Percentiles rank a stretch among this genome's conserved stretches.
phyloP scores from a whole-genome alignment of 2,113 vertebrate genomes.

The Miniopterus natalensis region DNA sequence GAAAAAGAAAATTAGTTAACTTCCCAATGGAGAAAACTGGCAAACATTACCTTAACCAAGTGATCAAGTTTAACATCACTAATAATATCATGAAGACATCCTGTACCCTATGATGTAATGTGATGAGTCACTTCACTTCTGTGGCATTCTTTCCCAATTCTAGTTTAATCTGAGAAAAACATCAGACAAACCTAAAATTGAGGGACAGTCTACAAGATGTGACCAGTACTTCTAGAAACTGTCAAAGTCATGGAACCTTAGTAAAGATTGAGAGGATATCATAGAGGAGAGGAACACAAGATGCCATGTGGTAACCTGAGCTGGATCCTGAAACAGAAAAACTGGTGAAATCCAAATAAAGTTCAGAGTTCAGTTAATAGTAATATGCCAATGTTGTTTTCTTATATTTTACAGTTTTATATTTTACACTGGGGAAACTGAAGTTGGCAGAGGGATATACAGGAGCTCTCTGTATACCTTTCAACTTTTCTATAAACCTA shows the following conservation, averaged over 20 bases:
- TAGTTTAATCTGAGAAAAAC: not conserved
- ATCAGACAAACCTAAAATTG: not conserved
- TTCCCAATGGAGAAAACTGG: not conserved
- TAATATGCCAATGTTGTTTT: not conserved
- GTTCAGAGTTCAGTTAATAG: not conserved
- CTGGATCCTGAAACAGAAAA: not conserved
- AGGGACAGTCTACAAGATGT: not conserved
- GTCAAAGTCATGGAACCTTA: not conserved
- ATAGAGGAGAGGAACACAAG: not conserved
- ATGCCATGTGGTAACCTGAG: not conserved
- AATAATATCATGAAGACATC: not conserved
- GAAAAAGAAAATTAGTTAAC: not conserved
- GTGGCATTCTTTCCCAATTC: not conserved
- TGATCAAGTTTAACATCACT: not conserved
- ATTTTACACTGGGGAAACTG: not conserved
- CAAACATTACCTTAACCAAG: not conserved
- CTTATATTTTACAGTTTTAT: not conserved
- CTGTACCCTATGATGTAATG: not conserved
- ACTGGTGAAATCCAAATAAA: conserved; percentile 11
- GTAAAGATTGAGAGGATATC: not conserved
- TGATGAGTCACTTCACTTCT: not conserved
- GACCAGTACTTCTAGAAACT: not conserved
- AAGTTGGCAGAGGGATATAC: not conserved
- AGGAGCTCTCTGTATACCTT: not conserved
- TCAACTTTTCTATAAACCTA: not conserved